A percentile compares a stretch with the other conserved stretches of the same genome.
Evolutionary conservation across 2,888 invertebrate genomes (phyloP).

Genomic region (Nebria salina): DNA sequence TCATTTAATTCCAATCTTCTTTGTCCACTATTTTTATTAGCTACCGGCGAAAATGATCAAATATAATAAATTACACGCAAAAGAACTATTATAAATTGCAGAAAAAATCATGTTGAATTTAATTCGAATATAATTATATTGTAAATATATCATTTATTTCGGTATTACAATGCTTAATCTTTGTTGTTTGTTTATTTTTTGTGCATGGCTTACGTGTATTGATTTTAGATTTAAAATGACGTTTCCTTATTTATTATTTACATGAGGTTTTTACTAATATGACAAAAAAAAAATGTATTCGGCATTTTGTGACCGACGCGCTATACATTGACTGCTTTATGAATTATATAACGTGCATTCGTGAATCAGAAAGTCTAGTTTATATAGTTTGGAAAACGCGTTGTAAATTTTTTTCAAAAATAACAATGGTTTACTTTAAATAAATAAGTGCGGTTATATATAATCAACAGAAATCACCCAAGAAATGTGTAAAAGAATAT

Average conservation of each 20-base stretch:
- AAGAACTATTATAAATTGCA: not conserved
- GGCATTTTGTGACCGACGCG: constrained; percentile 23
- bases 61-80: not conserved
- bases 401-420: no score
- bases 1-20: not conserved
- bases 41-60: not conserved
- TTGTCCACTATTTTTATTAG: not conserved
- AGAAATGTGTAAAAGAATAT: not conserved
- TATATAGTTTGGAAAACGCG: not conserved
- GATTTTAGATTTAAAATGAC: constrained; percentile 39
- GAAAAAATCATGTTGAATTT: not conserved
- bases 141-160: not conserved
- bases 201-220: constrained; percentile 3
- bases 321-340: not conserved
- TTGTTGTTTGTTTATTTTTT: not conserved
- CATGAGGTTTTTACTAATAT: not conserved
- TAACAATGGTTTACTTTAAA: not conserved
- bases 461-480: not conserved
- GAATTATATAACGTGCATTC: not conserved
- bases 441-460: not conserved
- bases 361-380: constrained; percentile 5
- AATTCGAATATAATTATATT: not conserved
- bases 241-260: constrained; percentile 33
- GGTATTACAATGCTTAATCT: not conserved
- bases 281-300: constrained; percentile 21